Evolutionary conservation across 2,797 vertebrate species (phyloP), one percentile per base, ranked within the genome.

Genomic region (Gallinago nigripennis): DNA sequence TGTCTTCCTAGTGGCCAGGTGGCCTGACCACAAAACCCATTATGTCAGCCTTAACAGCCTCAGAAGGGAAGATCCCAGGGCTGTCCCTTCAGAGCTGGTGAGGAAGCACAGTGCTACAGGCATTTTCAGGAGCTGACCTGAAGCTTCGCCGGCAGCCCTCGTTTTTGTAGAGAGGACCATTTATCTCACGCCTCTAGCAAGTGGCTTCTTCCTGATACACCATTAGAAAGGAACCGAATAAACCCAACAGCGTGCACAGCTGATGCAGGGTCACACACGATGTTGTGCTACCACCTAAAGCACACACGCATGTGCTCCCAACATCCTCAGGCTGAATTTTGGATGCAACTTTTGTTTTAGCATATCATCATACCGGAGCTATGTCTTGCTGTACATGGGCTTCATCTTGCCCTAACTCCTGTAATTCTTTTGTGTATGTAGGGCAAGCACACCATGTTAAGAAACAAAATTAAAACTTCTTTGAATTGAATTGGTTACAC

Each of bases 301-400:
- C 23, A 2, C 16, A 7, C 3, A 3, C 0, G 3, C 0, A 0
- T 2, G 10, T 17, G 12, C 4, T 8, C 28, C 25, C 68, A 53
- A 11, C 13, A 4, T 25, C 5, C 48, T 48, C 3, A 9, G 39
- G 5, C 14, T 61, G 25, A 46, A 61, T 48, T 76, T 35, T 73
- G 35, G 28, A 24, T 72, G 43, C 43, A 80, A 0, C 5, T 15
- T 20, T n/a, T 65, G 23, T n/a, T 46, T 50, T 45, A 30, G 35
- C 11, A 1, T 17, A 8, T 8, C 8, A 5, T 41, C 0, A 0
- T 15, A 30, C 11, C 21, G 57, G 16, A 53, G 39, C 9, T 31
- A 23, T 13, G 5, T 27, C 46, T 84, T 77, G 41, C 10, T 10
- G 2, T 8, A 16, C 1, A 0, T 27, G 13, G 33, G 8, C 23